phyloP scores from a whole-genome alignment of 2,797 vertebrate species.

The Echeneis naucrates region DNA sequence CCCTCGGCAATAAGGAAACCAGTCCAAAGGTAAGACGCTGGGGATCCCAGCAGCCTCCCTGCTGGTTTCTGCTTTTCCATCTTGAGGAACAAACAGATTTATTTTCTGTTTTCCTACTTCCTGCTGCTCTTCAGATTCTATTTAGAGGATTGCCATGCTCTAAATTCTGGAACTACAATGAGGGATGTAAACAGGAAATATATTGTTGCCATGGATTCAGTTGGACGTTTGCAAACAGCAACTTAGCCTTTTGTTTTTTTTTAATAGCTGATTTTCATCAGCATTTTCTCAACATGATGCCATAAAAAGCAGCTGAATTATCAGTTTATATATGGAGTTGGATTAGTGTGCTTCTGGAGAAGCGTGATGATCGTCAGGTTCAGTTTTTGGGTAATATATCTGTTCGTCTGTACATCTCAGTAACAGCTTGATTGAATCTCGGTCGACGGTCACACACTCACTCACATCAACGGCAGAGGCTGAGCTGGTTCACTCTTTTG shows the following conservation, averaged over 20 bases:
- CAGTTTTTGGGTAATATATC: too few species aligned
- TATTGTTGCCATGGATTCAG: not conserved
- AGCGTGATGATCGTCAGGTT: not conserved
- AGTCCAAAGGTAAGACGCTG: conserved; percentile 88
- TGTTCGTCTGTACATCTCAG: too few species aligned
- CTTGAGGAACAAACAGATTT: not conserved
- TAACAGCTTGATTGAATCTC: too few species aligned
- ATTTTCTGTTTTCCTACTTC: not conserved
- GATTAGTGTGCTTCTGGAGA: not conserved
- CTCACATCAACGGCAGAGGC: too few species aligned
- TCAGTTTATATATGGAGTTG: not conserved
- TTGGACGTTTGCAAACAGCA: not conserved
- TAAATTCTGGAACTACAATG: not conserved
- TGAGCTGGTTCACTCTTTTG: too few species aligned
- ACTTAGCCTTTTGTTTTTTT: not conserved
- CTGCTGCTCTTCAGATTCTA: not conserved
- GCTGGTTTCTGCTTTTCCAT: not conserved
- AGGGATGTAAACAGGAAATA: not conserved
- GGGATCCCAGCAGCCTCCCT: not conserved
- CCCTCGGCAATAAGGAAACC: conserved; percentile 85
- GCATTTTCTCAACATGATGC: too few species aligned
- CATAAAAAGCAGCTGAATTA: not conserved
- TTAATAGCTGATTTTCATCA: too few species aligned
- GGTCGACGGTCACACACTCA: too few species aligned
- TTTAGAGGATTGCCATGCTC: not conserved